Evolutionary conservation across 2,113 vertebrate genomes (phyloP), one percentile per base, ranked within the genome.

Genomic region (Podarcis cretensis): DNA sequence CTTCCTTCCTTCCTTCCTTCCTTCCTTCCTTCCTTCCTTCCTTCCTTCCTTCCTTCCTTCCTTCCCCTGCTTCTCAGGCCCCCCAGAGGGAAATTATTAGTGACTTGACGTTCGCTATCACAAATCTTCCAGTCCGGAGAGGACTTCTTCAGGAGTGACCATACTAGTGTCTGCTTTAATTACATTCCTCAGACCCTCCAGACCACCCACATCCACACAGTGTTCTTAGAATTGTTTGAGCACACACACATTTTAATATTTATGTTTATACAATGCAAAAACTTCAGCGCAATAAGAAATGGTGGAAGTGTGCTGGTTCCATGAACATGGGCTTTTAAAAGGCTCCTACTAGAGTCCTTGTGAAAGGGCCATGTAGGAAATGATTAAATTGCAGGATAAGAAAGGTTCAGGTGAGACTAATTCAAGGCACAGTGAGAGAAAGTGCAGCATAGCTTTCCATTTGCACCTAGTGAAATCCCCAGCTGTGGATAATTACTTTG

Each of bases 351-450:
- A 69, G 0, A 78, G 69, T 89, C 0, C 0, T 90, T 86, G 77
- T 89, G 89, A 81, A 90, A 94, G 88, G 88, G n/a, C 25, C 63
- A 75, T 74, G 71, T 13, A 86, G 78, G 90, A 89, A 89, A 90
- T 85, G 81, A 93, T 74, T 43, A 90, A 92, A 83, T 88, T 87
- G 69, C 54, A 0, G 3, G 82, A 91, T 3, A 91, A 86, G 84
- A 87, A 80, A 81, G 87, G 91, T 80, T 93, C 89, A 92, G 93
- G 91, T 94, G 91, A 94, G 92, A 94, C 74, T 68, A 78, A 86
- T 86, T 75, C 84, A 91, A 92, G 85, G 91, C 37, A 83, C 66
- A 0, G 0, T 57, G 7, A 68, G 65, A 74, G 86, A 94, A 76
- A 48, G 86, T 90, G 66, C 27, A 80, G 69, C 92, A 68, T 0